Base-by-base conservation (phyloP, 2,888 invertebrate genomes). In the Apeira syringaria region DNA sequence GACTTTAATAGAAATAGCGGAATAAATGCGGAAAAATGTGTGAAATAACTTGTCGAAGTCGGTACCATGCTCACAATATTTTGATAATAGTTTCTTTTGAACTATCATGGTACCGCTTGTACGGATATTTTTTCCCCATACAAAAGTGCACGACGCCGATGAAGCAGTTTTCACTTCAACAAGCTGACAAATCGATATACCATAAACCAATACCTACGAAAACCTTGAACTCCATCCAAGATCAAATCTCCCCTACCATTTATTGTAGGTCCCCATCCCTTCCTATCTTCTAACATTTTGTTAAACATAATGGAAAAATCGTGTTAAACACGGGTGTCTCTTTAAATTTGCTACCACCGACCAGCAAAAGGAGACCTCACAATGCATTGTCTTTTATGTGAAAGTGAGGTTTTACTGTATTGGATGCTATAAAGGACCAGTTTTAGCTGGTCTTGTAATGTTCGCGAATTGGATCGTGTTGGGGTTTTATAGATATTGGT, bases 171-270 rank as follows among this genome's bases (percentile, higher is more conserved):
- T n/a, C n/a, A n/a, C n/a, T n/a, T n/a, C n/a, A n/a, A n/a, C n/a
- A n/a, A n/a, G n/a, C n/a, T n/a, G n/a, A 0, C 12, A n/a, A 44
- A 44, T 44, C 44, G 38, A 44, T 44, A 25, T 7, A 34, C 25
- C 10, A 20, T 33, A 38, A 43, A 32, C 36, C 36, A 20, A 35
- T 36, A 44, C 28, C 7, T 18, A 25, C 9, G 9, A 8, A 29
- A 46, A 46, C 45, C 45, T 46, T 46, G 45, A 46, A 46, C 45
- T 46, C 34, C 25, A 30, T 25, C 29, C 37, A 38, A 44, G 44
- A 44, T 33, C 44, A 38, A 20, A 43, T 39, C 30, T 27, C 45
- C 45, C 45, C 18, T 25, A 7, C 45, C 45, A 46, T 39, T 46
- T 31, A 36, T 28, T 11, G 27, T 24, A 35, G 45, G 35, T 12